phyloP scores from a whole-genome alignment of 2,113 vertebrate species.

The Edolisoma coerulescens region DNA sequence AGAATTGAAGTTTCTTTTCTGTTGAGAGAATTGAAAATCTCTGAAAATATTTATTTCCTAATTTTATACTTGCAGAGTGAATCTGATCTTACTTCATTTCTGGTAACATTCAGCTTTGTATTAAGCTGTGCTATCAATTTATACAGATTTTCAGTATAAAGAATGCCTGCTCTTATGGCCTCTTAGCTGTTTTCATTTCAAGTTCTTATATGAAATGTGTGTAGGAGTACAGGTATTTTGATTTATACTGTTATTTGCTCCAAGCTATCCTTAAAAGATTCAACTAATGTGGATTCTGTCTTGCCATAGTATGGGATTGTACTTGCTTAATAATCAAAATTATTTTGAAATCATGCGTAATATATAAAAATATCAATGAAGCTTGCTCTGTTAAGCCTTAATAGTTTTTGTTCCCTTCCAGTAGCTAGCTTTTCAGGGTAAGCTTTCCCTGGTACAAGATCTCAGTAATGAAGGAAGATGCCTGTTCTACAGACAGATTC shows the following conservation, averaged over 20 bases:
- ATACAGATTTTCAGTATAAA: neutral
- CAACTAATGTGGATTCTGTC: neutral
- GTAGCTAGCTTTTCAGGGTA: neutral
- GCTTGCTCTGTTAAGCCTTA: neutral
- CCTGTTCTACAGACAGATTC: neutral
- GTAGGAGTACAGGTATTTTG: neutral
- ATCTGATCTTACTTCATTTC: neutral
- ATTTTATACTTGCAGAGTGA: neutral
- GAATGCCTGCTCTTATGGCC: neutral
- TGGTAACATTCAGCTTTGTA: neutral
- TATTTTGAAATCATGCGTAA: neutral
- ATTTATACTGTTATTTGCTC: neutral
- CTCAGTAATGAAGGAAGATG: neutral
- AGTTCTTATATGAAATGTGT: neutral
- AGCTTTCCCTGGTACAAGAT: neutral
- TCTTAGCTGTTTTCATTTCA: neutral
- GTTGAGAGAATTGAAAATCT: neutral
- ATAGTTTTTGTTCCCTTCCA: neutral
- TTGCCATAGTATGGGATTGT: neutral
- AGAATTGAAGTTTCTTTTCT: neutral
- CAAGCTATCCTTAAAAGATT: neutral
- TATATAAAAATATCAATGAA: neutral
- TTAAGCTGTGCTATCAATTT: neutral
- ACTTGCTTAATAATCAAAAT: neutral
- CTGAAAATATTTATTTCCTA: neutral